These are phyloP conservation scores for Pachyramphus minor DNA, from an alignment of 2,113 vertebrate species.

Conservation along the genomic window DNA sequence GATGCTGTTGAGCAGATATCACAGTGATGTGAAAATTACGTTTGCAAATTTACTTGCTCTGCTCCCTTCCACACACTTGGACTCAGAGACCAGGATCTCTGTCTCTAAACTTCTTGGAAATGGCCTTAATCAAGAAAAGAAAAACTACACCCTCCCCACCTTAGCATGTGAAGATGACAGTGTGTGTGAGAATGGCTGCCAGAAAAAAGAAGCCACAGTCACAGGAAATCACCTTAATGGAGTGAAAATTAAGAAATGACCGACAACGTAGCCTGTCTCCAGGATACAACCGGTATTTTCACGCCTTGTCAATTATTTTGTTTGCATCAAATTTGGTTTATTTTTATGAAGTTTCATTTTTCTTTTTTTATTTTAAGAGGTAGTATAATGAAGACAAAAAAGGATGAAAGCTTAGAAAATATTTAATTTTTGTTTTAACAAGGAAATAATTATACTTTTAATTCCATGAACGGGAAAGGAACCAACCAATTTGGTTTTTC, in stretches of 20 bases:
- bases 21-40: not conserved
- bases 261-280: conserved; percentile 60
- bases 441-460: conserved; percentile 51
- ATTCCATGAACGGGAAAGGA: conserved; percentile 19
- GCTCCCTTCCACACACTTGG: not conserved
- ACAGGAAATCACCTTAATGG: conserved; percentile 80
- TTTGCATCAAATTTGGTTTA: conserved; percentile 71
- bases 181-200: conserved; percentile 19
- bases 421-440: conserved; percentile 68
- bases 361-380: conserved; percentile 33
- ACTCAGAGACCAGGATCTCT: not conserved
- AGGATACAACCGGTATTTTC: conserved; percentile 67
- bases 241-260: conserved; percentile 79
- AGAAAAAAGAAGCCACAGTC: conserved; percentile 56
- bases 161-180: not conserved
- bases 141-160: not conserved
- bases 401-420: conserved; percentile 62
- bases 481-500: conserved; percentile 13
- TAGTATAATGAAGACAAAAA: conserved; percentile 54
- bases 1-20: not conserved
- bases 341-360: conserved; percentile 56
- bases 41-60: not conserved
- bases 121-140: not conserved
- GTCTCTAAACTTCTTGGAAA: not conserved
- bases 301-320: conserved; percentile 74